A percentile compares a stretch with the other conserved stretches of the same genome.
Evolutionary conservation across 2,113 vertebrate species (phyloP).

Genomic region (Alaudala cheleensis): DNA sequence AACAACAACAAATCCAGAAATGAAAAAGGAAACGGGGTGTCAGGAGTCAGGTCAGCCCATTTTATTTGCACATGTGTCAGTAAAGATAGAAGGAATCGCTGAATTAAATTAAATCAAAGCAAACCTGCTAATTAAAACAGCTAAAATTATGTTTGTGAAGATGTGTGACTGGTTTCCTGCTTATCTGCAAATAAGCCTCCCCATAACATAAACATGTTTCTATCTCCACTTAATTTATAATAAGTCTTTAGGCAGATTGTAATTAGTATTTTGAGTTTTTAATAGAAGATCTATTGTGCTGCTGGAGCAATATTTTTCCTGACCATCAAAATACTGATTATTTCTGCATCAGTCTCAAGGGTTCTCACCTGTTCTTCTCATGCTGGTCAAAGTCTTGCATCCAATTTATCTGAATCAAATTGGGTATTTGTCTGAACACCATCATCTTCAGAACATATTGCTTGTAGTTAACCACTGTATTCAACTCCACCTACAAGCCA

Average conservation of each 20-base stretch:
- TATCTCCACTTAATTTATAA: constrained; percentile 54
- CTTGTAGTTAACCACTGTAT: neutral
- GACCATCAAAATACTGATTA: constrained; percentile 23
- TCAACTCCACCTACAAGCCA: constrained; percentile 24
- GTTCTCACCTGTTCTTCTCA: constrained; percentile 60
- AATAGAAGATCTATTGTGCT: constrained; percentile 6
- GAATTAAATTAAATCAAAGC: constrained; percentile 63
- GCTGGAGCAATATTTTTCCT: constrained; percentile 12
- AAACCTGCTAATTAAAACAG: constrained; percentile 60
- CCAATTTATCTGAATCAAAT: constrained; percentile 21
- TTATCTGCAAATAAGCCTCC: constrained; percentile 45
- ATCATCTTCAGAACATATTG: neutral
- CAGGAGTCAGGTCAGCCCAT: constrained; percentile 43
- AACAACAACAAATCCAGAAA: constrained; percentile 47
- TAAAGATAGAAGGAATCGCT: constrained; percentile 38
- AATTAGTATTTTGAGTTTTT: constrained; percentile 59
- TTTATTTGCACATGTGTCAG: constrained; percentile 54
- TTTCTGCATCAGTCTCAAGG: constrained; percentile 22
- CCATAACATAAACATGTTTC: constrained; percentile 52
- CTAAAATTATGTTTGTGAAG: constrained; percentile 59
- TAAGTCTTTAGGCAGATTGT: constrained; percentile 49
- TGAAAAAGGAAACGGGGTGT: neutral
- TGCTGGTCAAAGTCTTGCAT: neutral
- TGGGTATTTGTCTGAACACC: neutral
- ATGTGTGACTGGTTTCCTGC: constrained; percentile 33